A percentile compares a stretch with the other conserved stretches of the same genome.
Evolutionary conservation across 2,113 vertebrate genomes (phyloP).

Genomic region (Verasper variegatus): DNA sequence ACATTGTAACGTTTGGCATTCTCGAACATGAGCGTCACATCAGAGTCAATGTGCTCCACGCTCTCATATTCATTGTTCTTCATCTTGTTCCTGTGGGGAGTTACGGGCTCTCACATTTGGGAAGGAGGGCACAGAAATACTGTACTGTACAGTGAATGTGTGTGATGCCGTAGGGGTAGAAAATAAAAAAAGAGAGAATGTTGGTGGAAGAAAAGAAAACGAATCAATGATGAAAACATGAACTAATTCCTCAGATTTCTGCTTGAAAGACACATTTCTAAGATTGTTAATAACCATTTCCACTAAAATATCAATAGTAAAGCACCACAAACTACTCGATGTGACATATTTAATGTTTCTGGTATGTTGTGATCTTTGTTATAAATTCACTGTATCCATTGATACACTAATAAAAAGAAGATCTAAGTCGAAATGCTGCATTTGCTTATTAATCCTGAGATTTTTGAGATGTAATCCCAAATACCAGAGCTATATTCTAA

Average conservation of each 20-base stretch:
- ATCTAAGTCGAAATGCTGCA: too few relatives aligned
- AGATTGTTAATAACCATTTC: not conserved
- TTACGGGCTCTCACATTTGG: conserved; percentile 71
- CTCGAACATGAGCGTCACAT: conserved; percentile 97
- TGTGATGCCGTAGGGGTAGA: conserved; percentile 36
- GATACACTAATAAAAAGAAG: too few relatives aligned
- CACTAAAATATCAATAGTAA: not conserved
- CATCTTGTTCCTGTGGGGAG: conserved; percentile 90
- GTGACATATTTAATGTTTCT: not conserved
- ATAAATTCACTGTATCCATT: too few relatives aligned
- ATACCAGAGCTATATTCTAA: too few relatives aligned
- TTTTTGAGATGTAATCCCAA: too few relatives aligned
- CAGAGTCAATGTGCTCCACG: conserved; percentile 92
- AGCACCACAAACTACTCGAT: not conserved
- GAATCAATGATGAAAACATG: conserved; percentile 14
- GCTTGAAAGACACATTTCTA: too few relatives aligned
- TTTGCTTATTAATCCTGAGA: too few relatives aligned
- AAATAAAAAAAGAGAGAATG: conserved; percentile 49
- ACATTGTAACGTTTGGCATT: conserved; percentile 98
- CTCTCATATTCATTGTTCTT: conserved; percentile 96
- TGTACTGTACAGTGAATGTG: conserved; percentile 57
- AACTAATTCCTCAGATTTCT: not conserved
- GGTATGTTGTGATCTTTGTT: too few relatives aligned
- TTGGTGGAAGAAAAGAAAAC: conserved; percentile 39
- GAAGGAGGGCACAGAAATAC: conserved; percentile 70